Percentiles rank a stretch among this genome's conserved stretches.
Evolutionary conservation across 53 echinoderm and acorn worm genomes (phyloP).

Genomic region (Henricia sp.): DNA sequence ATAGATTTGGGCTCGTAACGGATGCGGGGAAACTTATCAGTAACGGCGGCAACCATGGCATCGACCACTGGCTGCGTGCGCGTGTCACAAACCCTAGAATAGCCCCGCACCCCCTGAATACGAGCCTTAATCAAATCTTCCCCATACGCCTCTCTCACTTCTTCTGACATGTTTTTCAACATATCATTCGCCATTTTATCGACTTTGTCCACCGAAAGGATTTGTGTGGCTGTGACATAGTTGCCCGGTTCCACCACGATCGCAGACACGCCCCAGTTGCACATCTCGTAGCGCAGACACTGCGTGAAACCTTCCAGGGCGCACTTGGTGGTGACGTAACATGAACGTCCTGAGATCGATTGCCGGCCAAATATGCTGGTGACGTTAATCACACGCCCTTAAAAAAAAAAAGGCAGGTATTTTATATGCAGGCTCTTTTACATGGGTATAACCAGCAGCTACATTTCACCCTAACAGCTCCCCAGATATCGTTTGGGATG

Average conservation of each 20-base stretch:
- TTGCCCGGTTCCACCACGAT: conserved; percentile 92
- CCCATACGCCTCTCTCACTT: conserved; percentile 64
- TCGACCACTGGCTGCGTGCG: conserved; percentile 72
- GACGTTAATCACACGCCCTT: conserved; percentile 86
- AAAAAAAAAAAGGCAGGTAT: not conserved
- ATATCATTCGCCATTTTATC: conserved; percentile 73
- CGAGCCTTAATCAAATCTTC: conserved; percentile 59
- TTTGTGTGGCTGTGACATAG: conserved; percentile 84
- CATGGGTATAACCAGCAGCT: too few relatives aligned
- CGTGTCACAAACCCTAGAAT: conserved; percentile 46
- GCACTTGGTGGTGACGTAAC: conserved; percentile 84
- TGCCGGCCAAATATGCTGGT: conserved; percentile 87
- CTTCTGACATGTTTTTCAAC: conserved; percentile 72
- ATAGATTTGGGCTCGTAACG: conserved; percentile 78
- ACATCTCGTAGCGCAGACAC: conserved; percentile 93
- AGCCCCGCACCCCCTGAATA: conserved; percentile 67
- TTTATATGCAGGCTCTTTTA: too few relatives aligned
- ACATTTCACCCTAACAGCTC: too few relatives aligned
- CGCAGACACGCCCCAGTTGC: conserved; percentile 70
- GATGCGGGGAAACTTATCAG: conserved; percentile 60
- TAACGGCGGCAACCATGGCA: conserved; percentile 66
- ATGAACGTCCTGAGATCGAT: conserved; percentile 65
- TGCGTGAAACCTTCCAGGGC: conserved; percentile 94
- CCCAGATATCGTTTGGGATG: too few relatives aligned
- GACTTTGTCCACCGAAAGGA: conserved; percentile 82